Base-by-base conservation (phyloP, 2,888 invertebrate genomes). In the Tetragonisca angustula region DNA sequence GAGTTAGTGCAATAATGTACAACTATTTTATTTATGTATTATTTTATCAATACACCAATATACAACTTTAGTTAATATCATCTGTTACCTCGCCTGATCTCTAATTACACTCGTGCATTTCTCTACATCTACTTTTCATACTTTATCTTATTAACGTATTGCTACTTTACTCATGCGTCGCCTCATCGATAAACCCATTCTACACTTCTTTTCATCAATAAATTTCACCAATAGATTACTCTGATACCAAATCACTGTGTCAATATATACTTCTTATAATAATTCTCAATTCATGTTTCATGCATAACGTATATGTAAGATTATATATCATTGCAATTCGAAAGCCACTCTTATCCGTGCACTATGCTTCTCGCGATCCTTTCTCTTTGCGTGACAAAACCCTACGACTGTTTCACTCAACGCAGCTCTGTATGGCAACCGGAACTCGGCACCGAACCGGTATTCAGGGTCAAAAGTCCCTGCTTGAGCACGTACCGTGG, bases 401-500 rank as follows among this genome's bases (percentile, higher is more conserved):
- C n/a, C 36, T 56, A 2, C 36, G 19, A 36, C 36, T 56, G 43
- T 24, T 36, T 2, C 19, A 43, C 0, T 19, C 24, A 43, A 6
- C 71, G 27, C 71, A 11, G 36, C 15, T 24, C 43, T n/a, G 32
- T 4, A 49, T 27, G 24, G 52, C 21, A 62, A 81, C 61, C 65
- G 70, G 61, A 75, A 81, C 43, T 52, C 17, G 64, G 32, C 61
- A 72, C 65, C 32, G 61, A 76, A 67, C 61, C 61, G n/a, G 61
- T 71, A 54, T 71, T 59, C 75, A 82, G 71, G 67, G 71, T 83
- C 56, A 72, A 68, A 82, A 68, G 54, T 56, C 24, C 32, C 32
- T 61, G 54, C 52, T 49, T 17, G 27, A n/a, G 6, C 54, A 59
- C 81, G 70, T 84, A 84, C 88, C 76, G 76, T 84, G 9, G 43